phyloP scores from a whole-genome alignment of 2,113 vertebrate species.

The Notarius quadriscutis region DNA sequence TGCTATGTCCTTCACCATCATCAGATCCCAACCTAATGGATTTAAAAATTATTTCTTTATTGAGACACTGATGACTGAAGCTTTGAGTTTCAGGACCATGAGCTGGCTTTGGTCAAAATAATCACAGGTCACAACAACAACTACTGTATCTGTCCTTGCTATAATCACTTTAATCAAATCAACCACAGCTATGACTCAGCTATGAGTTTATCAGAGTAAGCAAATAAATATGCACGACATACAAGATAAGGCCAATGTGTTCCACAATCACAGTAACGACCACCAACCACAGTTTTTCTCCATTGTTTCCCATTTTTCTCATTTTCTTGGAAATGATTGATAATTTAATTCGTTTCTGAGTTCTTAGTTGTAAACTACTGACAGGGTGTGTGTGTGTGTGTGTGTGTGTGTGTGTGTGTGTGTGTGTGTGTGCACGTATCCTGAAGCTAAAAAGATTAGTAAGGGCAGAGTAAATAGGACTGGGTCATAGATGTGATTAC shows the following conservation, averaged over 20 bases:
- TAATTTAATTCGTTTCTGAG: not conserved
- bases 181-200: not conserved
- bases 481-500: not conserved
- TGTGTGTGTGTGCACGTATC: not conserved
- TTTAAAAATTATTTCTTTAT: not conserved
- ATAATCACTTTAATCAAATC: not conserved
- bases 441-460: slow-evolving; percentile 26
- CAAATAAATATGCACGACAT: not conserved
- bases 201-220: not conserved
- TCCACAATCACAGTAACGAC: not conserved
- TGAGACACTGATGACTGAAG: not conserved
- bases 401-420: slow-evolving; percentile 9
- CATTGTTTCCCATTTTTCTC: not conserved
- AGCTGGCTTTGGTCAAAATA: not conserved
- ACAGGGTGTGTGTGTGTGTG: not conserved
- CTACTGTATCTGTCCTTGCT: not conserved
- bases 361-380: not conserved
- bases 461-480: slow-evolving; percentile 12
- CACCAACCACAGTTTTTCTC: not conserved
- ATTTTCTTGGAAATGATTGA: not conserved
- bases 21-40: not conserved
- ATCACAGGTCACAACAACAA: not conserved
- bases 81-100: not conserved
- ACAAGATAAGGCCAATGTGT: not conserved
- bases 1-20: not conserved